These are phyloP conservation scores for Cryptomyrus ogoouensis DNA, from an alignment of 2,113 vertebrate genomes.

Conservation along the genomic window DNA sequence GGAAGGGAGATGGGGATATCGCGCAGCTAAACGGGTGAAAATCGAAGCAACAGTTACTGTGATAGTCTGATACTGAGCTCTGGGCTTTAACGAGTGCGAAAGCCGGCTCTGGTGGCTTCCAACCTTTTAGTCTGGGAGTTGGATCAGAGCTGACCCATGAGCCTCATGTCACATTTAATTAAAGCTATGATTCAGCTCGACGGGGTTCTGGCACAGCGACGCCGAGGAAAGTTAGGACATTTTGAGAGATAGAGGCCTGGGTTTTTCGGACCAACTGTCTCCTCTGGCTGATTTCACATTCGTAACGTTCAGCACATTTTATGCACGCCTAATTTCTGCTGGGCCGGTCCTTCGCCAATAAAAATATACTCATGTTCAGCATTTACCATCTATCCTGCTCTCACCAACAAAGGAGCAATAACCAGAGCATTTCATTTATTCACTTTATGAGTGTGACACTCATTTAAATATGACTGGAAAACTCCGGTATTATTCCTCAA, in stretches of 20 bases:
- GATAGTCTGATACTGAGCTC: constrained; percentile 28
- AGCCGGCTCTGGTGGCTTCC: constrained; percentile 21
- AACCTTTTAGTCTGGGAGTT: constrained; percentile 41
- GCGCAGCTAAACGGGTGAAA: constrained; percentile 31
- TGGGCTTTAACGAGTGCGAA: constrained; percentile 38
- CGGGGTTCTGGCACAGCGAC: constrained; percentile 30
- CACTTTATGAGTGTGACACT: constrained; percentile 31
- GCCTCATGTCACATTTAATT: constrained; percentile 54
- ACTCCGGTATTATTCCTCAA: constrained; percentile 28
- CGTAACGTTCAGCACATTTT: constrained; percentile 67
- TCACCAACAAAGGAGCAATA: constrained; percentile 45
- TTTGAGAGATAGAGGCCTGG: constrained; percentile 55
- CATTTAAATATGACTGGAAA: constrained; percentile 44
- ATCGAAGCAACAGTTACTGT: constrained; percentile 35
- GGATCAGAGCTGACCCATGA: constrained; percentile 52
- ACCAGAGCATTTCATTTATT: constrained; percentile 32
- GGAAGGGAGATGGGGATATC: constrained; percentile 28
- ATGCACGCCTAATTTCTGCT: constrained; percentile 63
- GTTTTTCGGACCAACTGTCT: constrained; percentile 63
- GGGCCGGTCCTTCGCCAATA: constrained; percentile 57
- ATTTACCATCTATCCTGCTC: constrained; percentile 44
- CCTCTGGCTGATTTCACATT: constrained; percentile 51
- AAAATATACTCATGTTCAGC: constrained; percentile 58
- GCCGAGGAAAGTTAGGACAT: constrained; percentile 46
- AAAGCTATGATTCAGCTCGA: constrained; percentile 50